Evolutionary conservation across 2,797 vertebrate genomes (phyloP).

Genomic region (Delichon dasypus): DNA sequence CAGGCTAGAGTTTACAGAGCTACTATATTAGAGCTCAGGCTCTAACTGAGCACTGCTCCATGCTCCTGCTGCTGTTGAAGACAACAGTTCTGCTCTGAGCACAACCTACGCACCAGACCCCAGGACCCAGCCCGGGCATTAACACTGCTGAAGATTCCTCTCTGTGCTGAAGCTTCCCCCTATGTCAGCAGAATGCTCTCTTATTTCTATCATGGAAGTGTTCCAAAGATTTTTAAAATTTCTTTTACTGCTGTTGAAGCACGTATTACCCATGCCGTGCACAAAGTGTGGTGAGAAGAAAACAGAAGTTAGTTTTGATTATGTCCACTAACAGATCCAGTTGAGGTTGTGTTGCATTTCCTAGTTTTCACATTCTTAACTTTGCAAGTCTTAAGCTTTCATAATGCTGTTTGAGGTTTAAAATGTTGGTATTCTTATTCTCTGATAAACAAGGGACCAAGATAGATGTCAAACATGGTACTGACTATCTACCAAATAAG

Average conservation of each 20-base stretch:
- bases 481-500: not conserved
- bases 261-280: not conserved
- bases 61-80: not conserved
- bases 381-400: not conserved
- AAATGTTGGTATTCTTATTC: not conserved
- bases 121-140: not conserved
- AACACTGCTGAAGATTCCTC: not conserved
- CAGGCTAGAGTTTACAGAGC: not conserved
- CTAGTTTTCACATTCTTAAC: not conserved
- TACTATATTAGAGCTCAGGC: not conserved
- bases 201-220: not conserved
- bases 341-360: not conserved
- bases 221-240: not conserved
- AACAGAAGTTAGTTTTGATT: not conserved
- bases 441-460: not conserved
- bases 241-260: not conserved
- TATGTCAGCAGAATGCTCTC: not conserved
- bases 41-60: not conserved
- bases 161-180: not conserved
- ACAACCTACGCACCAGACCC: not conserved
- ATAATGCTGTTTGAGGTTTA: not conserved
- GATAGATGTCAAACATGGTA: not conserved
- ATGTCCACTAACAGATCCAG: not conserved
- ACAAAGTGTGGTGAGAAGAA: not conserved
- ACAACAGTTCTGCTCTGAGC: not conserved